Evolutionary conservation across 2,888 invertebrate genomes (phyloP).

Genomic region (Auanema freiburgensis): DNA sequence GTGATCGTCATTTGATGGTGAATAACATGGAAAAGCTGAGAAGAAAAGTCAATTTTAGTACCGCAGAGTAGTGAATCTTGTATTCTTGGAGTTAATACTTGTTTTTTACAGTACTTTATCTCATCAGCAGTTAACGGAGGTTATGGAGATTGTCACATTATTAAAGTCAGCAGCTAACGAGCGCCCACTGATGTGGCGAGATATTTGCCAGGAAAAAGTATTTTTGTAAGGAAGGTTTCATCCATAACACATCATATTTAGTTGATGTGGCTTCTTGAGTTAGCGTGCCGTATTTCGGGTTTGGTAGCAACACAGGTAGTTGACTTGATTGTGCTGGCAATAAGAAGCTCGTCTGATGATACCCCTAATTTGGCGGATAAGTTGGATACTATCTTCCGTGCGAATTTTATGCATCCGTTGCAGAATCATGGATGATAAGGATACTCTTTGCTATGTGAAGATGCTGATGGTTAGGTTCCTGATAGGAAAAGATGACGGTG

Average conservation of each 20-base stretch:
- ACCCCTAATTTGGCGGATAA: constrained; percentile 29
- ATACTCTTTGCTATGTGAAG: constrained; percentile 25
- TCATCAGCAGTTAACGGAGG: constrained; percentile 42
- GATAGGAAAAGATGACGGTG: constrained; percentile 32
- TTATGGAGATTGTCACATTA: constrained; percentile 35
- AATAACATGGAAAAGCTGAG: constrained; percentile 22
- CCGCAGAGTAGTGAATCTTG: neutral
- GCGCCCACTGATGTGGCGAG: constrained; percentile 34
- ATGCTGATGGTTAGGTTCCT: constrained; percentile 36
- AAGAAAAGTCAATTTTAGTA: neutral
- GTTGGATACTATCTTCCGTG: too few relatives aligned
- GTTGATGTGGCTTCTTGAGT: constrained; percentile 33
- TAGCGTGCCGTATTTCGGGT: constrained; percentile 31
- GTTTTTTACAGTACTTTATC: constrained; percentile 6
- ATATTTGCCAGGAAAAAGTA: constrained; percentile 27
- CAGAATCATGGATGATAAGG: constrained; percentile 25
- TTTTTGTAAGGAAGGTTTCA: neutral
- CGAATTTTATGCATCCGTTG: constrained; percentile 2
- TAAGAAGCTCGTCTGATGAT: constrained; percentile 19
- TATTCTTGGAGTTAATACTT: neutral
- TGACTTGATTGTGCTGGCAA: constrained; percentile 37
- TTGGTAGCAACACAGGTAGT: constrained; percentile 31
- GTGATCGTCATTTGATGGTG: constrained; percentile 31
- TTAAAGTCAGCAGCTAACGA: constrained; percentile 24
- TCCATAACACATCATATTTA: constrained; percentile 12